Conservation (phyloP, 2,888 invertebrate genomes). For the Polyommatus iphigenia region DNA sequence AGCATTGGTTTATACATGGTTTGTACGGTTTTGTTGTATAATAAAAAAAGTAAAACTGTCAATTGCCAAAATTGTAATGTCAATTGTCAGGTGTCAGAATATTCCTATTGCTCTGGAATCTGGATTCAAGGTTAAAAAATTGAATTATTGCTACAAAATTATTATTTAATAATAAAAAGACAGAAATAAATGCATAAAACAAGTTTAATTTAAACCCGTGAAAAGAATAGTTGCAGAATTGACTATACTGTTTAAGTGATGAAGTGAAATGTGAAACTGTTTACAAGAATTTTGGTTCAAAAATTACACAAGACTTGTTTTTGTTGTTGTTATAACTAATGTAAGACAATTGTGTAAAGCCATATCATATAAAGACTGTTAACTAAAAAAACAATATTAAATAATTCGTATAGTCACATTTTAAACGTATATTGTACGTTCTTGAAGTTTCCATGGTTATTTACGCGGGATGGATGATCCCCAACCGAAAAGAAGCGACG, state of each 20-base stretch:
- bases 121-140: constrained; percentile 10
- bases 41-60: no score
- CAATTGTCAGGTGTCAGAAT: not conserved
- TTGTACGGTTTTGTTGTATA: no score
- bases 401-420: not conserved
- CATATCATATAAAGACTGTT: not conserved
- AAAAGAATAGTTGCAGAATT: not conserved
- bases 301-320: constrained; percentile 21
- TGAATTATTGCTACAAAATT: no score
- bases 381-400: not conserved
- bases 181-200: not conserved
- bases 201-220: not conserved
- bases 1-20: no score
- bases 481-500: constrained; percentile 50
- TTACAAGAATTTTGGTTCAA: not conserved
- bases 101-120: not conserved
- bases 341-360: not conserved
- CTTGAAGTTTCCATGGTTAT: constrained; percentile 71
- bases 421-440: constrained; percentile 41
- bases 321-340: not conserved
- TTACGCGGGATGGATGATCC: constrained; percentile 62
- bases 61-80: no score
- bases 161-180: not conserved
- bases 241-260: not conserved
- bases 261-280: not conserved